phyloP scores from a whole-genome alignment of 2,888 invertebrate genomes.

The Apamea crenata region DNA sequence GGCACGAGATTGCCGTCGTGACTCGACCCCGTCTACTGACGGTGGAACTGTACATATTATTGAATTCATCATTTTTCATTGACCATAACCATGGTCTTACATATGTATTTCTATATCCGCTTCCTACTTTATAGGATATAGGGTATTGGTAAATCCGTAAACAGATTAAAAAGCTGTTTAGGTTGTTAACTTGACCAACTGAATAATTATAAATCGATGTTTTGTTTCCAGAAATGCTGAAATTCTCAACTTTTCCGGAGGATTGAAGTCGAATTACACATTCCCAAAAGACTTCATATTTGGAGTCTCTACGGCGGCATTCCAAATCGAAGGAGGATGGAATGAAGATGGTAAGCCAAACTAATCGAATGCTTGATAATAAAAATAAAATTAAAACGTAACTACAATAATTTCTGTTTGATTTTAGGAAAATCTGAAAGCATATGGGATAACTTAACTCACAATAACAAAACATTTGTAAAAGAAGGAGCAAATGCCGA shows the following conservation, averaged over 20 bases:
- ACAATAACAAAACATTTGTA: slow-evolving; percentile 88
- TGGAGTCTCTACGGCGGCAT: slow-evolving; percentile 91
- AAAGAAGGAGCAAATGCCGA: slow-evolving; percentile 91
- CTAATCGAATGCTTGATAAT: background rate
- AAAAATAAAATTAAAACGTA: background rate
- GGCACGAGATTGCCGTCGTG: slow-evolving; percentile 32
- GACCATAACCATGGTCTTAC: slow-evolving; percentile 14
- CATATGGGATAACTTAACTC: slow-evolving; percentile 91
- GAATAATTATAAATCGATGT: background rate
- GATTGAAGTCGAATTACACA: slow-evolving; percentile 82
- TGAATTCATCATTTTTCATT: slow-evolving; percentile 39
- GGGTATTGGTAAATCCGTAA: background rate
- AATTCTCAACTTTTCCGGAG: slow-evolving; percentile 81
- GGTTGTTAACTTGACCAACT: background rate
- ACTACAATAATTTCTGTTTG: background rate
- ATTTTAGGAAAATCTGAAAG: slow-evolving; percentile 91
- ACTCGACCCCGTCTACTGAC: slow-evolving; percentile 23
- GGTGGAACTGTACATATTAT: slow-evolving; percentile 19
- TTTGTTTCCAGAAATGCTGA: slow-evolving; percentile 79
- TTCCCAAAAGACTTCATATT: slow-evolving; percentile 91
- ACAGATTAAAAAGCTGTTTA: no score
- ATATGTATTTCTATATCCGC: slow-evolving; percentile 35
- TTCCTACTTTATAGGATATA: slow-evolving; percentile 29
- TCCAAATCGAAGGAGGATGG: slow-evolving; percentile 92
- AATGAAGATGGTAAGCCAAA: slow-evolving; percentile 82